Evolutionary conservation across 2,797 vertebrate species (phyloP), one percentile per base, ranked within the genome.

Genomic region (Molothrus ater): DNA sequence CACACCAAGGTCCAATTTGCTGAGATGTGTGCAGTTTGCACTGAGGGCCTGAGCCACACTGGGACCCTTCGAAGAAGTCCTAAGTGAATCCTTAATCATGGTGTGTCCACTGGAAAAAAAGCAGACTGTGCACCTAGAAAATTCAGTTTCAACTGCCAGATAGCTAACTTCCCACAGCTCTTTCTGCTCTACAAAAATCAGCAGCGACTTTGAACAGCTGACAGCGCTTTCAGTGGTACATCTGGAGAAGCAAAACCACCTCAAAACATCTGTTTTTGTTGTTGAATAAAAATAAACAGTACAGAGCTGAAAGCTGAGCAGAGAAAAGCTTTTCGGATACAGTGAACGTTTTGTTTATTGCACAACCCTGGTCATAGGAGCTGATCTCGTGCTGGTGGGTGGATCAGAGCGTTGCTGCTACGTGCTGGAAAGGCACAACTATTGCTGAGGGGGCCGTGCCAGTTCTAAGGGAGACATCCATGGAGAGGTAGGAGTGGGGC

Each of bases 261-360:
- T 89, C 63, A 96, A 94, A 92, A 91, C 92, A 96, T 96, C 95
- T 97, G 96, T 93, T 97, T 97, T 94, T 88, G 57, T 96, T 95
- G 92, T 95, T 94, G 59, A 85, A 93, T 68, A 93, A 96, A 95
- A 96, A 97, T 93, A 97, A 97, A 97, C 79, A 97, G 90, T 64
- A 24, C 64, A 76, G 89, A 94, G 84, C 72, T 94, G 76, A 96
- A 87, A 94, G 69, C 70, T 75, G 87, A 89, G 92, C 45, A 24
- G 80, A 91, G 91, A 81, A 92, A 89, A 88, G 48, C 36, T 50
- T 56, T 93, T 93, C 51, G 20, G 86, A 86, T 84, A 61, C 63
- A 29, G 63, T 51, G 73, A 91, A 61, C 1, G 1, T 80, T 85
- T 84, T 91, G 86, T 94, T 96, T 90, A 42, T 84, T 95, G 92